Evolutionary conservation across 1,140 invertebrate genomes (phyloP).

Genomic region (Drosophila nasuta): DNA sequence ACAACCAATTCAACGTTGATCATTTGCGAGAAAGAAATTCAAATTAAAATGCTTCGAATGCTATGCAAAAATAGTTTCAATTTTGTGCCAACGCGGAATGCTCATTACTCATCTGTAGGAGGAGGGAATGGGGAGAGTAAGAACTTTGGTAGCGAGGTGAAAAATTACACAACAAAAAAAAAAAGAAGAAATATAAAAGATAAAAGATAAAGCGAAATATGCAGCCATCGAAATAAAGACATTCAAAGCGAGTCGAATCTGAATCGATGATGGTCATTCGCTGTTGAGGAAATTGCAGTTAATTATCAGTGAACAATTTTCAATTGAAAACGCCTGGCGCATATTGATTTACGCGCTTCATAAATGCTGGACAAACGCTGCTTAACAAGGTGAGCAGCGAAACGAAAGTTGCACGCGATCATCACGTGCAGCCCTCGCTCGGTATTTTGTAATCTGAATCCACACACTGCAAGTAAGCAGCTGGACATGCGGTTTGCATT

Average conservation of each 20-base stretch:
- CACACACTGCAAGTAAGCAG: neutral
- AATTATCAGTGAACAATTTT: slow-evolving; percentile 57
- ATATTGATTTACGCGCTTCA: slow-evolving; percentile 76
- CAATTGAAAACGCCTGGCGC: slow-evolving; percentile 32
- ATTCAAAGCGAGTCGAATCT: slow-evolving; percentile 49
- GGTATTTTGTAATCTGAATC: slow-evolving; percentile 18
- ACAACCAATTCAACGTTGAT: slow-evolving; percentile 52
- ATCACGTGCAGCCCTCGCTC: slow-evolving; percentile 32
- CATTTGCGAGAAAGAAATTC: slow-evolving; percentile 79
- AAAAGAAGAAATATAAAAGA: neutral
- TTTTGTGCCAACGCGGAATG: slow-evolving; percentile 71
- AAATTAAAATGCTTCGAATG: slow-evolving; percentile 80
- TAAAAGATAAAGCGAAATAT: slow-evolving; percentile 25
- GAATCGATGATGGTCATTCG: slow-evolving; percentile 26
- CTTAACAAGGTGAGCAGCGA: slow-evolving; percentile 29
- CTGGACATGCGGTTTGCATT: slow-evolving; percentile 59
- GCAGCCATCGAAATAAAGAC: slow-evolving; percentile 48
- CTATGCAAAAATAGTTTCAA: slow-evolving; percentile 81
- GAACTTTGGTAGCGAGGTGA: neutral
- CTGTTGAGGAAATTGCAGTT: slow-evolving; percentile 65
- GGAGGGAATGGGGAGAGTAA: slow-evolving; percentile 3
- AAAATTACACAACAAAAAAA: slow-evolving; percentile 17
- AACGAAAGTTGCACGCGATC: slow-evolving; percentile 76
- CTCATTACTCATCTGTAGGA: slow-evolving; percentile 66
- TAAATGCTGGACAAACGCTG: slow-evolving; percentile 42